These are phyloP conservation scores for Meta bourneti DNA, from an alignment of 2,888 invertebrate genomes.

Conservation along the genomic window DNA sequence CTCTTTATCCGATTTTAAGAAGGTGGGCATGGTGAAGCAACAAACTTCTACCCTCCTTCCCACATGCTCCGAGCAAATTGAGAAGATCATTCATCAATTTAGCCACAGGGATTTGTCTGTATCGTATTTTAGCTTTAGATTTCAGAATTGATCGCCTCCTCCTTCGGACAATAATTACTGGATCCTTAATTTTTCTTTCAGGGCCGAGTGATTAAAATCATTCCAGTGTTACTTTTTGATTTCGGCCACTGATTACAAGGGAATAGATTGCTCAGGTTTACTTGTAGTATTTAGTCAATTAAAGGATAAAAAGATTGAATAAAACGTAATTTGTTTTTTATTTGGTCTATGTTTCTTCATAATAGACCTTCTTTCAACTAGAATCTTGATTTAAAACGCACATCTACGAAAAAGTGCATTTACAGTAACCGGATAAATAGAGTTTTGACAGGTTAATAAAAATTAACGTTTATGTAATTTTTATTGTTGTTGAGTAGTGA, in stretches of 20 bases:
- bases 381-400: too few species aligned
- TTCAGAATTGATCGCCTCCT: slow-evolving; percentile 39
- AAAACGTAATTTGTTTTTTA: too few species aligned
- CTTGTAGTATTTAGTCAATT: too few species aligned
- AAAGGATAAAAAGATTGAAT: not conserved
- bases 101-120: slow-evolving; percentile 61
- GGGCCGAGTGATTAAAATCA: slow-evolving; percentile 49
- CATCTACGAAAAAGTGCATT: too few species aligned
- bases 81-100: slow-evolving; percentile 67
- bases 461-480: too few species aligned
- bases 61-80: slow-evolving; percentile 48
- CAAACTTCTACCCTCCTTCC: slow-evolving; percentile 19
- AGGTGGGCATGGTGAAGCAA: slow-evolving; percentile 5
- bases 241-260: not conserved
- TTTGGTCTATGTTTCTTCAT: too few species aligned
- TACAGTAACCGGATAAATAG: too few species aligned
- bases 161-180: slow-evolving; percentile 53
- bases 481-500: too few species aligned
- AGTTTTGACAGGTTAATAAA: too few species aligned
- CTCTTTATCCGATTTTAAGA: slow-evolving; percentile 50
- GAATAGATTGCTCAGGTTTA: not conserved
- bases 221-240: slow-evolving; percentile 4
- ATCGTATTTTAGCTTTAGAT: slow-evolving; percentile 44
- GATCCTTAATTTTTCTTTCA: slow-evolving; percentile 43
- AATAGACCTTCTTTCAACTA: too few species aligned